Evolutionary conservation across 2,113 vertebrate species (phyloP), one percentile per base, ranked within the genome.

Genomic region (Dasypus novemcinctus): DNA sequence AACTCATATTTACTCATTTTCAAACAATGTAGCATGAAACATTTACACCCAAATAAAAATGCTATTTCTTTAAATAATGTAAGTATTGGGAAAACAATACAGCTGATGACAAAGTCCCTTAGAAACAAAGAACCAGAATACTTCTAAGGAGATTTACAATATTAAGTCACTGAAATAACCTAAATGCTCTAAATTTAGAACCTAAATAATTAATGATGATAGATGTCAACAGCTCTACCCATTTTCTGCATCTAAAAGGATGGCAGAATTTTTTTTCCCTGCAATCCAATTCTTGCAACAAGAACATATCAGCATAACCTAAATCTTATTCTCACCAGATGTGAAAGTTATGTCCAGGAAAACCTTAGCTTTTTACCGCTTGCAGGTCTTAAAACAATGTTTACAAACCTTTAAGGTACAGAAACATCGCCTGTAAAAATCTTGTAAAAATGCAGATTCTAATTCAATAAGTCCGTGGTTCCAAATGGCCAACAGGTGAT

Each of bases 1-100:
- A 95, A 90, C 21, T 94, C 64, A 49, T 92, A 68, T 90, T 91
- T 93, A 79, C n/a, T 90, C 90, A 76, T 0, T 52, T 93, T 38
- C 10, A 89, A 89, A 93, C 25, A 89, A 80, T 61, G 12, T 54
- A 76, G 38, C 57, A 84, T 36, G 75, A 81, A 59, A 5, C n/a
- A 85, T 78, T 91, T 82, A 92, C 66, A 31, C 31, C 29, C 64
- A 92, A 78, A 95, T 92, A 81, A 96, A 95, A 31, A 88, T 14
- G 23, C 20, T 88, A 78, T 96, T 94, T 95, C 92, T 95, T 92
- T 57, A 95, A 93, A 78, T 87, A 91, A 82, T n/a, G 3, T 74
- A 95, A 75, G n/a, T 87, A 69, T 85, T 90, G 21, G 88, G 12
- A 27, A 87, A 96, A 95, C 11, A 83, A 76, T 74, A n/a, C 71